Conservation (phyloP, 2,113 vertebrate species). For the Sula dactylatra region DNA sequence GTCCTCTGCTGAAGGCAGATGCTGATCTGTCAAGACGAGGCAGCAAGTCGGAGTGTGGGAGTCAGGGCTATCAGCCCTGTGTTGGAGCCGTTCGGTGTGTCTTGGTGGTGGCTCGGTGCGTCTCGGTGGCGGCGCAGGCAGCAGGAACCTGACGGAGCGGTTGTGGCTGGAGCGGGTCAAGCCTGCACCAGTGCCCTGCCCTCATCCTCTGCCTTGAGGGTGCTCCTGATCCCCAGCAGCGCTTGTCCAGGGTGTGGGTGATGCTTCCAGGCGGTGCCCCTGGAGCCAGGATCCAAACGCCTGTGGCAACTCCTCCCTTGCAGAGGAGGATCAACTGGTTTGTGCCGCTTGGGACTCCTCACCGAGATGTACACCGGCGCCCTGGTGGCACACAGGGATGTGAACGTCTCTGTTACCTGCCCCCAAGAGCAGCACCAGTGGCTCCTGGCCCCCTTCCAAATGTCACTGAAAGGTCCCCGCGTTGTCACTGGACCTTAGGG, state of each 20-base stretch:
- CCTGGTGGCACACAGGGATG: not conserved
- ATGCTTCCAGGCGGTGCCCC: not conserved
- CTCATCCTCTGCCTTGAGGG: not conserved
- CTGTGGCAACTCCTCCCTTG: fast-evolving
- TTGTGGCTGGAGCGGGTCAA: not conserved
- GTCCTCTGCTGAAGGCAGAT: not conserved
- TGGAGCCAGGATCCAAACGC: not conserved
- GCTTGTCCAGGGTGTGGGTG: not conserved
- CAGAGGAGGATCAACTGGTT: not conserved
- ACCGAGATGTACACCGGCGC: fast-evolving
- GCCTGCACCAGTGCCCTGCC: fast-evolving
- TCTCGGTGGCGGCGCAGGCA: fast-evolving
- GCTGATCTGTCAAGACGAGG: fast-evolving
- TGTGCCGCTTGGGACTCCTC: fast-evolving
- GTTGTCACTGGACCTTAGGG: not conserved
- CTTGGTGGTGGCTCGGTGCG: fast-evolving
- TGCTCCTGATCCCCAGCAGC: not conserved
- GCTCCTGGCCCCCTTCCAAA: not conserved
- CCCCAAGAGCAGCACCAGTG: not conserved
- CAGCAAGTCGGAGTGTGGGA: not conserved
- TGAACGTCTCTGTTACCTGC: fast-evolving
- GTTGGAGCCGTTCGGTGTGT: fast-evolving
- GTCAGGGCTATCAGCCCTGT: fast-evolving
- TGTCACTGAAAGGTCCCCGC: not conserved
- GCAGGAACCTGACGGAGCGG: not conserved